Percentiles rank a stretch among this genome's conserved stretches.
These are phyloP conservation scores for Pempheris klunzingeri DNA, from an alignment of 2,797 vertebrate genomes.

Conservation along the genomic window DNA sequence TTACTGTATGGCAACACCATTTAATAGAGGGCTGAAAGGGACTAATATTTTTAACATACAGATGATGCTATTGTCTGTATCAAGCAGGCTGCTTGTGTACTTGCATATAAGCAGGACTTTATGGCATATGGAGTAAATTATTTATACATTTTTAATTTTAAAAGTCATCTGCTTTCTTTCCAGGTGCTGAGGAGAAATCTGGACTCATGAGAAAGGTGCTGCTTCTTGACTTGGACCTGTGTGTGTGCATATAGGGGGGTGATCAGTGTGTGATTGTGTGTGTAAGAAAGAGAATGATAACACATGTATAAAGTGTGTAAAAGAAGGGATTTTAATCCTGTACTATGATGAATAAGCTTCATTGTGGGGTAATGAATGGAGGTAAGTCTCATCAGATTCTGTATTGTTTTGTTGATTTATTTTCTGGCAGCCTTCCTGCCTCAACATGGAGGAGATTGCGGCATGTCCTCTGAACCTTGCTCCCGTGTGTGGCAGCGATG, in stretches of 20 bases:
- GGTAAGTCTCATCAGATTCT: neutral
- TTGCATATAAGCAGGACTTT: neutral
- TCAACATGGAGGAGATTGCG: conserved; percentile 36
- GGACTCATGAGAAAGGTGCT: conserved; percentile 68
- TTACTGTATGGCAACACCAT: too few relatives aligned
- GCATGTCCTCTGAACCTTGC: conserved; percentile 83
- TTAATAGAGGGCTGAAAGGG: too few relatives aligned
- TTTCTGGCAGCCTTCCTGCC: conserved; percentile 76
- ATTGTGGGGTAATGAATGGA: neutral
- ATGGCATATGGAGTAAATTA: neutral
- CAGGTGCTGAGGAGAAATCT: conserved; percentile 45
- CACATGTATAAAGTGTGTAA: neutral
- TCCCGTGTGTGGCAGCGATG: conserved; percentile 88
- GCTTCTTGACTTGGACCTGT: neutral
- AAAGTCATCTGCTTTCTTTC: neutral
- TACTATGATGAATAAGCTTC: neutral
- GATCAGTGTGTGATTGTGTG: neutral
- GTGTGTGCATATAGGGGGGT: too few relatives aligned
- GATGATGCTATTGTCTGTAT: neutral
- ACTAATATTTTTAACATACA: too few relatives aligned
- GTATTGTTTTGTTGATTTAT: neutral
- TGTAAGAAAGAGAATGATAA: neutral
- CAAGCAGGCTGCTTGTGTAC: neutral
- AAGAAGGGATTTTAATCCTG: neutral
- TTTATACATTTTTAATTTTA: neutral